Percentiles rank a stretch among this genome's conserved stretches.
These are phyloP conservation scores for Eristalis pertinax DNA, from an alignment of 2,888 invertebrate genomes.

Conservation along the genomic window DNA sequence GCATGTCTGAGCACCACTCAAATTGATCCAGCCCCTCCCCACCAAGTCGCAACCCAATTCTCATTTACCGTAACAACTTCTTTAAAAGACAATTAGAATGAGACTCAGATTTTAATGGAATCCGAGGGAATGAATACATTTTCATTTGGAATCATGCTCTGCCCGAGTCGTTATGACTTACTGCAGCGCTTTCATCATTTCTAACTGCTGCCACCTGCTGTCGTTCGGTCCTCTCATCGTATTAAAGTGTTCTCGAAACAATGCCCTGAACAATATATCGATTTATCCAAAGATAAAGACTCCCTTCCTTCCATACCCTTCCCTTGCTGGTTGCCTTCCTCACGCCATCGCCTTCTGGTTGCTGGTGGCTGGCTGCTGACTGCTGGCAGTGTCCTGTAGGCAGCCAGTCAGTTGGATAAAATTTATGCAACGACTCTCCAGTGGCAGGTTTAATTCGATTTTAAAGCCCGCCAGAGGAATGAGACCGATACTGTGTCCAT, in stretches of 20 bases:
- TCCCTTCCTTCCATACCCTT: not conserved
- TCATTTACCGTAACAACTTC: not conserved
- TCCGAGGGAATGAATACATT: conserved; percentile 50
- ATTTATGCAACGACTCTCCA: conserved; percentile 41
- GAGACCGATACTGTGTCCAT: conserved; percentile 37
- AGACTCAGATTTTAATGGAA: conserved; percentile 51
- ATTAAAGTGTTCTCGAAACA: conserved; percentile 39
- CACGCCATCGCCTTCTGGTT: not conserved
- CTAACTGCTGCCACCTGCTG: conserved; percentile 31
- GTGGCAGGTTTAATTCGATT: conserved; percentile 62
- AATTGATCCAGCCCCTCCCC: not conserved
- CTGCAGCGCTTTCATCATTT: conserved; percentile 33
- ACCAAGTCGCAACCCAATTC: not conserved
- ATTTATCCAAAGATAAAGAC: conserved; percentile 30
- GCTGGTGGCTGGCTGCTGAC: not conserved
- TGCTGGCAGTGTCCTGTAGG: conserved; percentile 15
- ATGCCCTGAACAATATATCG: conserved; percentile 31
- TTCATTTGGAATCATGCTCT: conserved; percentile 39
- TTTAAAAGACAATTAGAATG: conserved; percentile 35
- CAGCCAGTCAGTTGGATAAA: conserved; percentile 54
- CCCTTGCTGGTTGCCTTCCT: not conserved
- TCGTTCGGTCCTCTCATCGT: conserved; percentile 16
- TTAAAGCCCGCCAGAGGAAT: conserved; percentile 44
- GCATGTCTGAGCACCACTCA: not conserved
- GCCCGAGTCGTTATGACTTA: conserved; percentile 16